Base-by-base conservation (phyloP, 2,888 invertebrate genomes). In the Allygus modestus region DNA sequence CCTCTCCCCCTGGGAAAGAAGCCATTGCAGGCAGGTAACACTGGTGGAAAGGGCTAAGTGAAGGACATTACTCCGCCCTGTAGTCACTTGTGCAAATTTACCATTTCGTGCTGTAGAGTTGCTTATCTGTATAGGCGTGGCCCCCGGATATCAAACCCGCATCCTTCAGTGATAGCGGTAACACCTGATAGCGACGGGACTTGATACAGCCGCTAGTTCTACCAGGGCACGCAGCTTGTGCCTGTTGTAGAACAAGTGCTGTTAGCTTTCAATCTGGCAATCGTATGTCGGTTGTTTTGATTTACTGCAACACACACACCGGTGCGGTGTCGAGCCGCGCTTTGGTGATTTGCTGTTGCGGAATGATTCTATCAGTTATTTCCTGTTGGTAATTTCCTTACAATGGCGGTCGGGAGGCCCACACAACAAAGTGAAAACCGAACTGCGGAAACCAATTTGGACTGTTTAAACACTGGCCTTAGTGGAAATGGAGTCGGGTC, bases 331-430 rank as follows among this genome's bases (percentile, higher is more conserved):
- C 12, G 65, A 11, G 5, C n/a, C n/a, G n/a, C 0, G 65, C 65
- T 65, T 65, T 65, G 28, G 65, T 65, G 28, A 31, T 65, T 11
- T 28, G 17, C 65, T 65, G n/a, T 65, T 65, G 65, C 65, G 65
- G 65, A 65, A 65, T 65, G 65, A 65, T 65, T 65, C 65, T 65
- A 65, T 65, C 65, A 65, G 65, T 65, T 65, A 31, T 65, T 65
- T 65, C 65, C 65, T 65, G 65, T 31, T 31, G 65, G 65, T 65
- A 65, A 65, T 65, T 65, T 65, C 65, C 65, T 65, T 65, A 65
- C 65, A 65, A 65, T 65, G 28, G 28, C 58, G 58, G 58, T 58
- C 58, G 20, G 9, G 20, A 23, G 58, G 1, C 2, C 54, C 23
- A 65, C 26, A 58, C 28, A 28, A 65, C 65, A 65, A 26, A 65